A percentile compares a stretch with the other conserved stretches of the same genome.
These are phyloP conservation scores for Bovichtus diacanthus DNA, from an alignment of 2,797 vertebrate species.

Conservation along the genomic window DNA sequence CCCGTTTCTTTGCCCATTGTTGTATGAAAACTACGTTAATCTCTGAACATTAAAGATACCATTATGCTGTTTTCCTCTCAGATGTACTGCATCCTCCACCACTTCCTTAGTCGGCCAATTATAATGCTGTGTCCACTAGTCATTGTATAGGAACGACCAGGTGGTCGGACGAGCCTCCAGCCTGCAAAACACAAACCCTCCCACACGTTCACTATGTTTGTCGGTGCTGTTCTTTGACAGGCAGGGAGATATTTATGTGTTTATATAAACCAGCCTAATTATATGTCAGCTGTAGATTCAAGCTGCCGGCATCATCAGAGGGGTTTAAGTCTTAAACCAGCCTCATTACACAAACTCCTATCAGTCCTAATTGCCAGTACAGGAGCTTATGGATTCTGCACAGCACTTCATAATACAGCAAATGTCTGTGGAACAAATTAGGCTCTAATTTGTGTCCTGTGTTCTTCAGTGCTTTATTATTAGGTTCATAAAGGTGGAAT, in stretches of 20 bases:
- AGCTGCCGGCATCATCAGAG: constrained; percentile 48
- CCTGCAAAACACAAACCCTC: neutral
- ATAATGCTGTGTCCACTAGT: constrained; percentile 1
- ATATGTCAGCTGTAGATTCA: constrained; percentile 62
- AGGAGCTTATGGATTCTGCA: constrained; percentile 49
- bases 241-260: constrained; percentile 53
- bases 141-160: neutral
- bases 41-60: neutral
- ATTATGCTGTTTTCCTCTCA: neutral
- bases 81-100: neutral
- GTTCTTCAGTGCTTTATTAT: neutral
- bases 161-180: constrained; percentile 12
- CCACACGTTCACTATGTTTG: constrained; percentile 16
- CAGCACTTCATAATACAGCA: constrained; percentile 9
- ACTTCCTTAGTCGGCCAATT: constrained; percentile 28
- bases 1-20: neutral
- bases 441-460: constrained; percentile 1
- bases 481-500: neutral
- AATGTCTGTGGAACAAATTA: constrained; percentile 31
- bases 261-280: constrained; percentile 58
- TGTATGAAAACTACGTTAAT: neutral
- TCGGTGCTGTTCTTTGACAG: constrained; percentile 31
- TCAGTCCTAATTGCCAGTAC: constrained; percentile 59
- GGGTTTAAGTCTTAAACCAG: constrained; percentile 66
- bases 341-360: constrained; percentile 66